Conservation (phyloP, 2,113 vertebrate species). For the Trogon surrucura region DNA sequence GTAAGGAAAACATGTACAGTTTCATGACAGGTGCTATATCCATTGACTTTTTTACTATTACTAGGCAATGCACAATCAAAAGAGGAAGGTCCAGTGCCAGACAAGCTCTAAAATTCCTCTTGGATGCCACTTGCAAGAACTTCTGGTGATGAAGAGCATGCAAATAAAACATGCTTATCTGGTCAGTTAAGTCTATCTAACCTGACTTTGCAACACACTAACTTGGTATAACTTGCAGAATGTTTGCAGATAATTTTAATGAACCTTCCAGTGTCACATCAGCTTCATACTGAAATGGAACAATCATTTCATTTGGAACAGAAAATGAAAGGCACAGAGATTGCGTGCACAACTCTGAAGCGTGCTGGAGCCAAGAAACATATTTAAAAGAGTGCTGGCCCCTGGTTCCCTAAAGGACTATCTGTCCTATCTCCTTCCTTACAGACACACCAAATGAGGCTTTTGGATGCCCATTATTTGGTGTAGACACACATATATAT, state of each 20-base stretch:
- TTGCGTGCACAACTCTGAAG: too few species aligned
- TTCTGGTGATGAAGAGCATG: neutral
- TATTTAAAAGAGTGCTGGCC: neutral
- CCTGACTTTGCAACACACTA: neutral
- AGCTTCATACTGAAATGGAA: neutral
- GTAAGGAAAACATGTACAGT: neutral
- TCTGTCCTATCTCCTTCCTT: neutral
- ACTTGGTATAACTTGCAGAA: neutral
- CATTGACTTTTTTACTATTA: neutral
- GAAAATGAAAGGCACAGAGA: neutral
- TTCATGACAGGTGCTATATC: neutral
- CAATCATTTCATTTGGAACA: neutral
- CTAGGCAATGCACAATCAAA: neutral
- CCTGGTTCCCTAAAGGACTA: neutral
- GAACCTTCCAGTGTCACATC: neutral
- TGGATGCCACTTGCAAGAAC: neutral
- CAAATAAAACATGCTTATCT: neutral
- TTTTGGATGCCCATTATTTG: neutral
- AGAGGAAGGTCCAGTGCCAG: neutral
- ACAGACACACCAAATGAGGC: too few species aligned
- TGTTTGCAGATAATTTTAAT: neutral
- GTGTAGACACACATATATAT: neutral
- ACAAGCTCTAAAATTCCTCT: neutral
- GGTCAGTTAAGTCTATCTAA: neutral
- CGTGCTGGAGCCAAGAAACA: neutral